A percentile compares a stretch with the other conserved stretches of the same genome.
phyloP scores from a whole-genome alignment of 2,113 vertebrate species.

The Sigmodon hispidus region DNA sequence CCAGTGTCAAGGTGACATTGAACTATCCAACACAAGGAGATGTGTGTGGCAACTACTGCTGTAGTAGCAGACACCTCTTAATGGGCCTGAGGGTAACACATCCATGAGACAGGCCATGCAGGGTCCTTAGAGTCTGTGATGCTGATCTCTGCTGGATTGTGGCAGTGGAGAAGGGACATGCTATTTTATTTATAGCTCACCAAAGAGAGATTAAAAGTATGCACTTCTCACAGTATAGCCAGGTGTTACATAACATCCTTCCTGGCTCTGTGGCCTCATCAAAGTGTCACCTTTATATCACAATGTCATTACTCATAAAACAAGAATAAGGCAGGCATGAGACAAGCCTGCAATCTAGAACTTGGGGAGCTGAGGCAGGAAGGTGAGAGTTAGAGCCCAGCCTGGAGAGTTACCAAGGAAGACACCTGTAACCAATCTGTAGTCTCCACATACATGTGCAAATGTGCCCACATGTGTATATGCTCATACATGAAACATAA shows the following conservation, averaged over 20 bases:
- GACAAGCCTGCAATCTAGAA: background rate
- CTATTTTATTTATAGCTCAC: background rate
- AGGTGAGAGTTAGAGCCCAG: background rate
- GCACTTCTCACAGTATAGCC: background rate
- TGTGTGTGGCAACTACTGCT: background rate
- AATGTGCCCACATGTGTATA: background rate
- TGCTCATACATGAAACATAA: background rate
- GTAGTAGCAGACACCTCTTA: background rate
- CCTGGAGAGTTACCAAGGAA: background rate
- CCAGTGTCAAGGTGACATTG: background rate
- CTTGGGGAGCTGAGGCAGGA: background rate
- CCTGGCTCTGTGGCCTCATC: background rate
- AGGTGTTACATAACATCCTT: background rate
- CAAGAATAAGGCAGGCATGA: background rate
- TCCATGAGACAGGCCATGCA: fast-evolving
- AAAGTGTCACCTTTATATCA: background rate
- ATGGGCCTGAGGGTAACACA: background rate
- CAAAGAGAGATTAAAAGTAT: background rate
- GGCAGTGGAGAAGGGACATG: fast-evolving
- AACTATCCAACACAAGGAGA: no score
- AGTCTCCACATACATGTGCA: background rate
- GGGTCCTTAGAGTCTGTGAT: background rate
- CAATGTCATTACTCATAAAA: background rate
- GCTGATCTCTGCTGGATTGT: background rate
- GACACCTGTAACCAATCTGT: background rate